A percentile compares a stretch with the other conserved stretches of the same genome.
phyloP scores from a whole-genome alignment of 2,888 invertebrate species.

The Mesodorylaimus sp. region DNA sequence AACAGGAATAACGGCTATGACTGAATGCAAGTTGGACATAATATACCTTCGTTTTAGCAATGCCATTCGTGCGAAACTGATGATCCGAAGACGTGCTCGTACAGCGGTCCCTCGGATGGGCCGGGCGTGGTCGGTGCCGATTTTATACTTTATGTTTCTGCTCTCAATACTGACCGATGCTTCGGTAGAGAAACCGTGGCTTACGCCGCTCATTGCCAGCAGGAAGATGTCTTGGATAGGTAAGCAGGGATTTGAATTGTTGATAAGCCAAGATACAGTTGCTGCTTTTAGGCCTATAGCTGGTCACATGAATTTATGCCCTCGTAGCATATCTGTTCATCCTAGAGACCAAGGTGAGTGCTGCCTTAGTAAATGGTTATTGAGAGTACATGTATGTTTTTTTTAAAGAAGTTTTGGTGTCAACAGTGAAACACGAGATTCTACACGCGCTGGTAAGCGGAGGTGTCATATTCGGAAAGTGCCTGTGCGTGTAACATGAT shows the following conservation, averaged over 20 bases:
- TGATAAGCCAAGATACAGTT: constrained; percentile 3
- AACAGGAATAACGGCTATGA: no score
- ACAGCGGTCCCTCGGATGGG: constrained; percentile 42
- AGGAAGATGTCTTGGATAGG: constrained; percentile 75
- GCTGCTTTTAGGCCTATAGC: constrained; percentile 62
- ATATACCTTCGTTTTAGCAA: constrained; percentile 16
- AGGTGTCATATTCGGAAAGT: background rate
- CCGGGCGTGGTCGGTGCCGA: constrained; percentile 52
- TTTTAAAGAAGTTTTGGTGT: constrained; percentile 64
- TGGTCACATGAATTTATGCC: constrained; percentile 95
- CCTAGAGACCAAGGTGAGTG: constrained; percentile 62
- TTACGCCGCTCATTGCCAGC: constrained; percentile 95
- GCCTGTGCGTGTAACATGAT: background rate
- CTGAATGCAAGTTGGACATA: no score
- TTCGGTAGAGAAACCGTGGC: constrained; percentile 67
- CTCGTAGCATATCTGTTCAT: constrained; percentile 73
- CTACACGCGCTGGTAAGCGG: constrained; percentile 57
- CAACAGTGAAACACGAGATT: constrained; percentile 96
- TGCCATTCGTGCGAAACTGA: constrained; percentile 17
- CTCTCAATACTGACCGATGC: constrained; percentile 78
- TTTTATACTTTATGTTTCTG: constrained; percentile 89
- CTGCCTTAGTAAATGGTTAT: no score
- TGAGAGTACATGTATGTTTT: no score
- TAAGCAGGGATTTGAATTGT: constrained; percentile 23
- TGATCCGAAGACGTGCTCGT: constrained; percentile 32